phyloP scores from a whole-genome alignment of 2,888 invertebrate species.

The Ernsta delagoae region DNA sequence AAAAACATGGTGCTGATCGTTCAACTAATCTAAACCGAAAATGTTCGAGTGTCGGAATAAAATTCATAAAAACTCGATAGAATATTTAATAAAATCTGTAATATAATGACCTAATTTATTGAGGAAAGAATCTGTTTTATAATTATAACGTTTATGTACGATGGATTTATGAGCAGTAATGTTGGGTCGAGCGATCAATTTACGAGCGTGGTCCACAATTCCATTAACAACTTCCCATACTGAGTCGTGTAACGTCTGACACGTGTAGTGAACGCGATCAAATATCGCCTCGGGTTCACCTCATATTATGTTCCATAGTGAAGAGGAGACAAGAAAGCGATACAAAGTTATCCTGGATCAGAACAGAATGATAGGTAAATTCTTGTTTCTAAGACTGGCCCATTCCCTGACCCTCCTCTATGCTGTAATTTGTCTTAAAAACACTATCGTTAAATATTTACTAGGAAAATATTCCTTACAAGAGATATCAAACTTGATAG shows the following conservation, averaged over 20 bases:
- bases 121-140: conserved; percentile 29
- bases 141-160: conserved; percentile 30
- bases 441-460: no score
- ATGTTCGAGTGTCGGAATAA: no score
- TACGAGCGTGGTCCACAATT: conserved; percentile 24
- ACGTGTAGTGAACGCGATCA: conserved; percentile 31
- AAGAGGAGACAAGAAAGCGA: background rate
- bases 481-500: no score
- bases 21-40: no score
- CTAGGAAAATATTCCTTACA: no score
- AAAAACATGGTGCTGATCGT: no score
- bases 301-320: background rate
- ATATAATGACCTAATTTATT: conserved; percentile 27
- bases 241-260: no score
- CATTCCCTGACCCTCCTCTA: no score
- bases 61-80: conserved; percentile 2
- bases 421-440: no score
- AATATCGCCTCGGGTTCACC: conserved; percentile 6
- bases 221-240: no score
- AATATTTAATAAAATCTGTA: conserved; percentile 15
- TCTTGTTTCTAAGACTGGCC: no score
- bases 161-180: conserved; percentile 35
- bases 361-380: no score
- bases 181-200: conserved; percentile 32
- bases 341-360: background rate